Base-by-base conservation (phyloP, 2,888 invertebrate genomes). In the Zygothrica quintamaculata region DNA sequence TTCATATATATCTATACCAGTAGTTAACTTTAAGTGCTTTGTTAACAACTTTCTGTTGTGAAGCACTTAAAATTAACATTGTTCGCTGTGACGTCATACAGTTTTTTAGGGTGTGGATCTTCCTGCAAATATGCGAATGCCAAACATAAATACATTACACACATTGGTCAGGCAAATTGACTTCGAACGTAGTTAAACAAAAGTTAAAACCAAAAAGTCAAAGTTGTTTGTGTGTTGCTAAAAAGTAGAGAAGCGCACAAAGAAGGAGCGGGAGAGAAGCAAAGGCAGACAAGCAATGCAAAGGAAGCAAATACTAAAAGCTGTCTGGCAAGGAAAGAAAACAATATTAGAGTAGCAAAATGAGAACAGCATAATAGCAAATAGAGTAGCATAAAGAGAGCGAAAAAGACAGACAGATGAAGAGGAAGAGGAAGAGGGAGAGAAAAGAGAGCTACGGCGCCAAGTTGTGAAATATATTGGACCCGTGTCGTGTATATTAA, bases 401-500 rank as follows among this genome's bases (percentile, higher is more conserved):
- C 25, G 31, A 31, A 13, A 15, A 13, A 34, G 22, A 22, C 6
- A 36, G 29, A 22, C 31, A 15, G 31, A 9, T 9, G 11, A 31
- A 8, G 18, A 36, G 44, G 8, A 13, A 33, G 9, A 31, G 31
- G 36, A 13, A 15, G 18, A 34, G 22, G 16, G 6, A 36, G 29
- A 22, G 36, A 15, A 34, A 9, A 11, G 11, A 31, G 33, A 29
- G 26, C 34, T 47, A 33, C 44, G 44, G 9, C 37, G 65, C 48
- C 44, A 65, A 55, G 42, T 50, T 64, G 36, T 56, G 52, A 55
- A 62, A 78, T 85, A 85, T 78, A 78, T 78, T 55, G 73, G 51
- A 55, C 42, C 43, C 73, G 73, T 78, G 76, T 56, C 58, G 73
- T 75, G 76, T 67, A 48, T 71, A 84, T 67, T 67, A 80, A 77